Base-by-base conservation (phyloP, 2,113 vertebrate species). In the Odocoileus hemionus region DNA sequence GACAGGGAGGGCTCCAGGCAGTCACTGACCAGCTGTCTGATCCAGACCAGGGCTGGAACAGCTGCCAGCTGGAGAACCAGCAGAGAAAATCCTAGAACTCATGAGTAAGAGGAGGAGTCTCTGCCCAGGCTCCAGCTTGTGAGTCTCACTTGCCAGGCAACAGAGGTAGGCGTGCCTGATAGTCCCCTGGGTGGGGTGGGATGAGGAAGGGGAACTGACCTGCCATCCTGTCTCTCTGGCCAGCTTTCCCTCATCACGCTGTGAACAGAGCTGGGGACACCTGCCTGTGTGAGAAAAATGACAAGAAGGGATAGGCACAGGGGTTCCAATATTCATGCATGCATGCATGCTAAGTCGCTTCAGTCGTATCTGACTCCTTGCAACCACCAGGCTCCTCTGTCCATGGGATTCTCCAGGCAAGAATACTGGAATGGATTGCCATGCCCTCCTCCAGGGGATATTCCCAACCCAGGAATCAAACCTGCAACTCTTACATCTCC, bases 301-400 rank as follows among this genome's bases (percentile, higher is more conserved):
- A 70, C 30, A 30, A n/a, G 83, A 5, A 80, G 47, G 60, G 33
- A 12, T 23, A 52, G 67, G 60, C 21, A 23, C 4, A 1, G 2
- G 28, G 23, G 52, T 23, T 55, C 93, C 30, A 9, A 6, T 12
- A 54, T 55, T 94, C 14, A 17, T 0, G 25, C 6, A 26, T 15
- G 39, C 6, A 0, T 15, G 70, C 3, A 0, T 43, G 70, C 39
- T 25, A 26, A 43, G 70, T 76, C 0, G 0, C 23, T 26, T 76
- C 21, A 76, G 39, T 76, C 0, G 0, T 14, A 43, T 15, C 6
- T 1, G 6, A 43, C 39, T 76, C 39, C 23, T 43, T 76, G 39
- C 3, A 3, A 76, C 23, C 11, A 25, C 39, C 39, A 43, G 70
- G 70, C 39, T 43, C 39, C 70, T 76, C 36, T 26, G 39, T 76